phyloP scores from a whole-genome alignment of 2,113 vertebrate genomes.

The Cacatua alba region DNA sequence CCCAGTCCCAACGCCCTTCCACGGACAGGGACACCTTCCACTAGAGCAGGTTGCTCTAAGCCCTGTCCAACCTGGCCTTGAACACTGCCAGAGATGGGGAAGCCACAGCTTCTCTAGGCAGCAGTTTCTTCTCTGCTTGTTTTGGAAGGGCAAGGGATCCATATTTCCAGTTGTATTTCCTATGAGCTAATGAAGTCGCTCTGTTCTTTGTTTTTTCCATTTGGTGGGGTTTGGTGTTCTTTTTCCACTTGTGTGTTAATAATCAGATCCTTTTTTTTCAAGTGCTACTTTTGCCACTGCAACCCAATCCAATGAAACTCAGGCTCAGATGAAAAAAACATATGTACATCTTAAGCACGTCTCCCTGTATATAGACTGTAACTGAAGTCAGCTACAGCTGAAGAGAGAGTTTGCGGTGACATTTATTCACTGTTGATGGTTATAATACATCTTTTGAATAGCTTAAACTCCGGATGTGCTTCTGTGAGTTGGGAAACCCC shows the following conservation, averaged over 20 bases:
- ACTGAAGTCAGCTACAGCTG: background rate
- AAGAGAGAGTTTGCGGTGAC: background rate
- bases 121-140: background rate
- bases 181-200: background rate
- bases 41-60: background rate
- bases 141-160: background rate
- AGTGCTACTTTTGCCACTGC: background rate
- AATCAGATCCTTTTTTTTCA: background rate
- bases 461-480: background rate
- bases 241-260: background rate
- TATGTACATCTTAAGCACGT: rapidly evolving
- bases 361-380: background rate
- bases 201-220: background rate
- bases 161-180: background rate
- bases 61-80: background rate
- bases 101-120: background rate
- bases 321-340: background rate
- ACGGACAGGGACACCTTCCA: background rate
- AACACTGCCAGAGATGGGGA: background rate
- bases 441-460: background rate
- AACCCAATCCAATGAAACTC: background rate
- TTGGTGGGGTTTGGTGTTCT: background rate
- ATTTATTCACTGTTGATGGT: background rate
- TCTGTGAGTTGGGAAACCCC: background rate
- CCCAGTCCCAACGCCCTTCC: background rate